Base-by-base conservation (phyloP, 2,113 vertebrate species). In the Lates calcarifer region DNA sequence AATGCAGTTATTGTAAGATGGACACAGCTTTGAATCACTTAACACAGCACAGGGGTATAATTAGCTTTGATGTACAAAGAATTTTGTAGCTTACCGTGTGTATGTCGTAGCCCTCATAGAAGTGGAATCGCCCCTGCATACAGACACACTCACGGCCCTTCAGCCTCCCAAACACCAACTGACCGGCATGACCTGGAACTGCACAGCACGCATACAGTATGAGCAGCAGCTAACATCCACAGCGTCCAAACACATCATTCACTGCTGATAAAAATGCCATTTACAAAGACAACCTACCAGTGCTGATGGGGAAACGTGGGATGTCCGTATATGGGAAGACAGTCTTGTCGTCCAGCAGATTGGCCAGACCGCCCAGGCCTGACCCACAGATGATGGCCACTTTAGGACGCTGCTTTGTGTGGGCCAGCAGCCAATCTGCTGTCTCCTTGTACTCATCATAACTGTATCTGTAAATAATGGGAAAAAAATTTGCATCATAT, bases 361-460 rank as follows among this genome's bases (percentile, higher is more conserved):
- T 92, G 0, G 94, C 95, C 86, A 97, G 85, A 0, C 92, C 91
- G 0, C 96, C 95, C 29, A 97, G 92, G 8, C 96, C 96, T 0
- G 96, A 96, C 0, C 96, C 96, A 0, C 96, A 97, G 92, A 97
- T 90, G 68, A 97, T 95, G 71, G 96, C 96, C 0, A 94, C 84
- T 80, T 90, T 94, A 0, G 96, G 96, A 31, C 67, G 85, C 47
- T 87, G 82, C 13, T 90, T 0, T 15, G 87, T 93, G 0, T 66
- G 56, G n/a, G 35, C 49, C 60, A 93, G 35, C 56, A 96, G 72
- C 95, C 95, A 96, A 29, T 95, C 93, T 18, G 93, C 93, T 22
- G 95, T 95, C 74, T 94, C 81, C 73, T 90, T 89, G 79, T 88
- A 95, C 0, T 95, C 84, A 5, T 95, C 92, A 84, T 91, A 95